Percentiles rank a stretch among this genome's conserved stretches.
Conservation (phyloP, 2,113 vertebrate species). For the cattle (Bos taurus) region DNA sequence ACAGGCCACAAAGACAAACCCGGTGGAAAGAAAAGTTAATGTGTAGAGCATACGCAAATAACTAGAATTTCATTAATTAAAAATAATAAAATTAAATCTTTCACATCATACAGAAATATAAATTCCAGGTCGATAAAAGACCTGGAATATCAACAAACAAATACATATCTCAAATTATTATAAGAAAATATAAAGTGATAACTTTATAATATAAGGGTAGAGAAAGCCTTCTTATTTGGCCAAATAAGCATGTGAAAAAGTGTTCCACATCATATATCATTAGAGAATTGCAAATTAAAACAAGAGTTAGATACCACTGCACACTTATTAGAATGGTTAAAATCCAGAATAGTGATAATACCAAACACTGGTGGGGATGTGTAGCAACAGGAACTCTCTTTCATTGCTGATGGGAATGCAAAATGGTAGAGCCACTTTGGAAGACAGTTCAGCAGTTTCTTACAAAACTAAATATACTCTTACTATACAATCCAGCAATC, state of each 20-base stretch:
- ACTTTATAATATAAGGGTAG: background rate
- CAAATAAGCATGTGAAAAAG: background rate
- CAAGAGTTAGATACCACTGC: background rate
- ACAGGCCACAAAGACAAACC: background rate
- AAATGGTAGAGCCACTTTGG: background rate
- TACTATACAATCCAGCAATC: background rate
- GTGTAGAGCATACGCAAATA: background rate
- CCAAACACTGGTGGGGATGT: background rate
- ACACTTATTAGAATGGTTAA: background rate
- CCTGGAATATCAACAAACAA: slow-evolving; percentile 8
- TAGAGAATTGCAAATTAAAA: background rate
- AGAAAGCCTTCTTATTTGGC: background rate
- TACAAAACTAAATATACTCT: background rate
- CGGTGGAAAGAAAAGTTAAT: background rate
- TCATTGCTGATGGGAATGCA: background rate
- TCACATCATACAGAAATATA: slow-evolving; percentile 18
- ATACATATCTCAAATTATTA: background rate
- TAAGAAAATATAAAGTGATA: background rate
- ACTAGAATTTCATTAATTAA: slow-evolving; percentile 12
- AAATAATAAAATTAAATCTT: background rate
- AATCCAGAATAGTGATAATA: background rate
- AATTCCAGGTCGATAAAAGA: background rate
- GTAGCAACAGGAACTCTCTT: background rate
- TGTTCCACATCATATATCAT: background rate
- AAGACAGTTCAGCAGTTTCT: background rate